Conservation (phyloP, 2,113 vertebrate species). For the Acinonyx jubatus region DNA sequence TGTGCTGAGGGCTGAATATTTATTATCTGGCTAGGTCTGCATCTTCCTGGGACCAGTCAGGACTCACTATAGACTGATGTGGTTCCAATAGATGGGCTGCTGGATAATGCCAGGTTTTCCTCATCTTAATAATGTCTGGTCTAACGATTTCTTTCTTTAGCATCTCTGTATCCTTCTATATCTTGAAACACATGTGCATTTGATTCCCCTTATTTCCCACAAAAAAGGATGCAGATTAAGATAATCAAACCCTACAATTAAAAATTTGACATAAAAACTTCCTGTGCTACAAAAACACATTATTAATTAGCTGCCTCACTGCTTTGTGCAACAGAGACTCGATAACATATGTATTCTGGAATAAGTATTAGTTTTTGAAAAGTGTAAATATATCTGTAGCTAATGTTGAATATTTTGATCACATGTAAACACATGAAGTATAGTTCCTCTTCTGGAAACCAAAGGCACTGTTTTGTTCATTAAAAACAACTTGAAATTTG, state of each 20-base stretch:
- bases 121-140: neutral
- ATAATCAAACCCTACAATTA: conserved; percentile 13
- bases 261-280: conserved; percentile 66
- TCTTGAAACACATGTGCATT: neutral
- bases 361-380: conserved; percentile 28
- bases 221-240: neutral
- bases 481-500: conserved; percentile 26
- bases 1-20: neutral
- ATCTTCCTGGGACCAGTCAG: neutral
- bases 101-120: neutral
- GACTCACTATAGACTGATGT: neutral
- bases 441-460: neutral
- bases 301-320: neutral
- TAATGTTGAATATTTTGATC: conserved; percentile 35
- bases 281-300: neutral
- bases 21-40: neutral
- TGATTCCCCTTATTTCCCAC: conserved; percentile 13
- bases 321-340: neutral
- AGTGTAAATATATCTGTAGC: conserved; percentile 17
- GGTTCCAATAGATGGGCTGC: neutral
- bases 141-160: neutral
- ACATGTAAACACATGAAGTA: neutral
- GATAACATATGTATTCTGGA: neutral
- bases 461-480: neutral
- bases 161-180: neutral